phyloP scores from a whole-genome alignment of 1,140 invertebrate species.

The Whitmania pigra region DNA sequence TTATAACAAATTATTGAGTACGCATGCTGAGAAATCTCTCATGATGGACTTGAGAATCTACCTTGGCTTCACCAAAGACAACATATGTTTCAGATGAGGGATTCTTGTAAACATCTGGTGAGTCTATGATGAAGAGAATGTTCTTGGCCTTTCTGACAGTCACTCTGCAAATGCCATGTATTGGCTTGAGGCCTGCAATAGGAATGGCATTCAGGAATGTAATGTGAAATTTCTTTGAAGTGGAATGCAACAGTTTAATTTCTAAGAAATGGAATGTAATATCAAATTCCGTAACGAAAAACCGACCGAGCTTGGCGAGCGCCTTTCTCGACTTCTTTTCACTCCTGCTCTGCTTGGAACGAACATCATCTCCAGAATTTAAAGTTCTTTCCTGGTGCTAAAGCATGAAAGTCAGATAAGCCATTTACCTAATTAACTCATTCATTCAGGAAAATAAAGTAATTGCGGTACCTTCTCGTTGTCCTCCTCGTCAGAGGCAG shows the following conservation, averaged over 20 bases:
- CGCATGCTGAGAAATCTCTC: no score
- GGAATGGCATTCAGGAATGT: no score
- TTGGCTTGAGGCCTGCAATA: conserved; percentile 48
- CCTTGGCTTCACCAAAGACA: conserved; percentile 97
- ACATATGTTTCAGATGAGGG: conserved; percentile 98
- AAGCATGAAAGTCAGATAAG: no score
- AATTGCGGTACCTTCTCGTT: no score
- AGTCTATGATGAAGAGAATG: conserved; percentile 97
- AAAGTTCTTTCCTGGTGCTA: no score
- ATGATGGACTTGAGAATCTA: conserved; percentile 26
- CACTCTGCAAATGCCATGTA: conserved; percentile 86
- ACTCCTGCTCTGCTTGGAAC: conserved; percentile 66
- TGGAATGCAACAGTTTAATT: no score
- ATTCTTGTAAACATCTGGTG: conserved; percentile 97
- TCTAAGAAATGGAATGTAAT: no score
- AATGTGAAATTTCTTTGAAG: no score
- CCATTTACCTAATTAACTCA: no score
- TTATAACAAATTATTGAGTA: neutral
- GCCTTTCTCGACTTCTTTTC: conserved; percentile 99
- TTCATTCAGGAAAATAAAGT: no score
- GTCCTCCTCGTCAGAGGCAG: no score
- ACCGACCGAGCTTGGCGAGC: conserved; percentile 83
- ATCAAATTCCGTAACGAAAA: no score
- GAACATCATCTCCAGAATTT: conserved; percentile 1
- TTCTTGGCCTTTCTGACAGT: conserved; percentile 98